Evolutionary conservation across 2,113 vertebrate species (phyloP).

Genomic region (Micronycteris hirsuta): DNA sequence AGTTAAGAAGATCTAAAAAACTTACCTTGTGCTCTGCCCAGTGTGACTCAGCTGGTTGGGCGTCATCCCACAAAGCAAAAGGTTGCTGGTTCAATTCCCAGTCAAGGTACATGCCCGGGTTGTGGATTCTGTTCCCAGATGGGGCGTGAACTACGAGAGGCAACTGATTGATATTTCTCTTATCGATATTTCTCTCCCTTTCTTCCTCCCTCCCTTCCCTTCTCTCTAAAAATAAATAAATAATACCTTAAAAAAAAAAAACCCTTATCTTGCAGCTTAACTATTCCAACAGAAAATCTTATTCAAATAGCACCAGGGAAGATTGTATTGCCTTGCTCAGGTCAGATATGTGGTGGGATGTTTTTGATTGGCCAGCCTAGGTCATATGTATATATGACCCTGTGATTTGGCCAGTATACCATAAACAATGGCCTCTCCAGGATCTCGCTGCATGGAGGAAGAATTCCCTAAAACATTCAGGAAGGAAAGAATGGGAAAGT

Average conservation of each 20-base stretch:
- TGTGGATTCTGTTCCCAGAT: too few relatives aligned
- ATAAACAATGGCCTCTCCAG: background rate
- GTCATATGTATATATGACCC: background rate
- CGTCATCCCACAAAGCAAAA: too few relatives aligned
- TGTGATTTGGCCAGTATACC: background rate
- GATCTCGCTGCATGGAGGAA: background rate
- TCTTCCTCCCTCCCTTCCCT: too few relatives aligned
- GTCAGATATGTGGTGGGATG: background rate
- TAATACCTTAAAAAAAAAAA: too few relatives aligned
- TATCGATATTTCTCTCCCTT: too few relatives aligned
- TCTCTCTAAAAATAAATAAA: too few relatives aligned
- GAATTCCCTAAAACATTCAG: background rate
- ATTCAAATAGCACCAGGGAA: background rate
- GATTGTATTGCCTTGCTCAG: background rate
- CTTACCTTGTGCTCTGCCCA: background rate
- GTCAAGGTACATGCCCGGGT: too few relatives aligned
- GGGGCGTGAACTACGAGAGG: too few relatives aligned
- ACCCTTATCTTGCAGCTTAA: background rate
- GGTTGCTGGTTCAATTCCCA: too few relatives aligned
- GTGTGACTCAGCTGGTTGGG: too few relatives aligned
- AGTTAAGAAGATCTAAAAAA: background rate
- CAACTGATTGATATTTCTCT: too few relatives aligned
- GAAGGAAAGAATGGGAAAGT: background rate
- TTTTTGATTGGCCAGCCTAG: background rate
- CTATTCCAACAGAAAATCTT: background rate